phyloP scores from a whole-genome alignment of 2,888 invertebrate species.

The Cecidostiba fungosa region DNA sequence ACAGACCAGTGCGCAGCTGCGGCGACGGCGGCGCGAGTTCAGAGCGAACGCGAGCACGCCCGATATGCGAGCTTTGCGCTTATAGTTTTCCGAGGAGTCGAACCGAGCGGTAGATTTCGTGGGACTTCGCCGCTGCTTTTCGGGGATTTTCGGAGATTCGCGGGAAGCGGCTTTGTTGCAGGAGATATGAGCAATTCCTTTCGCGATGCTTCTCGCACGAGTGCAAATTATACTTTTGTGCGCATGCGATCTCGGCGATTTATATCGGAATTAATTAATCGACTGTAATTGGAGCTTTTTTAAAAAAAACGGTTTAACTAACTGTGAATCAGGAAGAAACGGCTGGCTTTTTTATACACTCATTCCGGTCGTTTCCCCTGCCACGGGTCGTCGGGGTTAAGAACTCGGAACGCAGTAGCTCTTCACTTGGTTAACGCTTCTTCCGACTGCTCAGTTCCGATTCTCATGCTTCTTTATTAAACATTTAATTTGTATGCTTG shows the following conservation, averaged over 20 bases:
- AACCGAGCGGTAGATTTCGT: neutral
- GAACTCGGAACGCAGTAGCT: constrained; percentile 33
- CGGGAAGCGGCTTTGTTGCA: neutral
- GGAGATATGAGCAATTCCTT: neutral
- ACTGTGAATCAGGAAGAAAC: neutral
- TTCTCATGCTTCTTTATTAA: constrained; percentile 23
- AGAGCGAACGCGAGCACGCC: constrained; percentile 4
- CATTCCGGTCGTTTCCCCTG: constrained; percentile 40
- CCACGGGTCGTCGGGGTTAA: constrained; percentile 41
- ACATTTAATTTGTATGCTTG: constrained; percentile 1
- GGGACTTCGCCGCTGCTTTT: neutral
- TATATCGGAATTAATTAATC: neutral
- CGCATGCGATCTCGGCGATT: no score
- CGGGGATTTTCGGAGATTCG: constrained; percentile 2
- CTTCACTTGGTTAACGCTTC: constrained; percentile 24
- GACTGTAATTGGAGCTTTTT: neutral
- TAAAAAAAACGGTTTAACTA: neutral
- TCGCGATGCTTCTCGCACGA: neutral
- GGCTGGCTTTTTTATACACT: constrained; percentile 16
- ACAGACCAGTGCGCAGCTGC: constrained; percentile 53
- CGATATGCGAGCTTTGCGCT: neutral
- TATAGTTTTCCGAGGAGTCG: constrained; percentile 3
- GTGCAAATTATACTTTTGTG: neutral
- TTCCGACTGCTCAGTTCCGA: constrained; percentile 30
- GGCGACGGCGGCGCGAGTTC: constrained; percentile 11